Base-by-base conservation (phyloP, 2,888 invertebrate species). In the Campoletis raptor region DNA sequence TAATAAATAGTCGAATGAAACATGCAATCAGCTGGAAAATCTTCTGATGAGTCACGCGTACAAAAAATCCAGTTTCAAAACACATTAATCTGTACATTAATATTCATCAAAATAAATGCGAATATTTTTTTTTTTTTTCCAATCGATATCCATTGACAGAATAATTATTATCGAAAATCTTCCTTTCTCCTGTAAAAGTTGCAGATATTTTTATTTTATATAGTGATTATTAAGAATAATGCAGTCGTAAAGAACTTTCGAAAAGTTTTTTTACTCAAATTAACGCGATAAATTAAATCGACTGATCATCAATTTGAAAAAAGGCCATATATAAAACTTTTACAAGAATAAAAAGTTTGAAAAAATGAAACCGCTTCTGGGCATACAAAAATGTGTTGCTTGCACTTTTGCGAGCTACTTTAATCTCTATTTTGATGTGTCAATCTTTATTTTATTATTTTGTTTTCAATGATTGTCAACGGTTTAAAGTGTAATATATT, bases 11-110 rank as follows among this genome's bases (percentile, higher is more conserved):
- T 61, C 8, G 45, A 9, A 64, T 18, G 18, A 21, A 52, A 67
- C 24, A 21, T 42, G 70, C n/a, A 40, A 70, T 79, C 57, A 70
- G 70, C 57, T 79, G 70, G 70, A 10, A 30, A 57, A 42, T 70
- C 57, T 36, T 36, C 36, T 18, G 64, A 66, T 30, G 64, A 77
- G 45, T 70, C 70, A 70, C 24, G 48, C 48, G 18, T 70, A 73
- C 21, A 40, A 37, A 37, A 73, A n/a, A 54, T 21, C n/a, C 36
- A n/a, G 30, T 42, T 74, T 24, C 37, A 54, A 57, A 54, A 57
- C 18, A 61, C 42, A 42, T 57, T 15, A 45, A 45, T 76, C 45
- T 12, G 42, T 61, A 3, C 57, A 74, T 76, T 45, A 70, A 70
- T 70, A 70, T 70, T 70, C 30, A 48, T 69, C 8, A 12, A 9